Percentiles rank a stretch among this genome's conserved stretches.
Evolutionary conservation across 1,140 invertebrate species (phyloP).

Genomic region (Pogonomyrmex californicus): DNA sequence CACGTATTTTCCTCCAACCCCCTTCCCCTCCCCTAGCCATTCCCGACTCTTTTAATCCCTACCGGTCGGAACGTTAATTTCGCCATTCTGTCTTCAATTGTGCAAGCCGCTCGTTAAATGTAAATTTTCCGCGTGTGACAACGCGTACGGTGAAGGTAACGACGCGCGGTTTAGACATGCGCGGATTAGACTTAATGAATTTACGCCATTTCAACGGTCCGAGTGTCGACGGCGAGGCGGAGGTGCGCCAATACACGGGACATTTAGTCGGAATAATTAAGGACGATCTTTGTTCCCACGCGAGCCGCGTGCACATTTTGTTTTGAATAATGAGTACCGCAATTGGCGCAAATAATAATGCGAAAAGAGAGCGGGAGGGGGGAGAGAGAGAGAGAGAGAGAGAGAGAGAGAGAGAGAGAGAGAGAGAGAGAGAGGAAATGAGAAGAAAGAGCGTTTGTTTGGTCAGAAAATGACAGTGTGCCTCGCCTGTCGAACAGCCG

Average conservation of each 20-base stretch:
- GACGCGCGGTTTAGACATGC: conserved; percentile 27
- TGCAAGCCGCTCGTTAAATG: conserved; percentile 54
- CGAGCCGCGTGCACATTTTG: conserved; percentile 38
- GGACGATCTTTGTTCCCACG: conserved; percentile 54
- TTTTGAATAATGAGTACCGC: conserved; percentile 44
- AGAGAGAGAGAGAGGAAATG: neutral
- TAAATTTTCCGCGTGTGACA: conserved; percentile 57
- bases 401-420: too few species aligned
- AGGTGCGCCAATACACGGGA: conserved; percentile 41
- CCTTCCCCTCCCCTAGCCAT: too few species aligned
- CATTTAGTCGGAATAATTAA: conserved; percentile 59
- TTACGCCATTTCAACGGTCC: conserved; percentile 58
- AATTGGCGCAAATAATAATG: conserved; percentile 51
- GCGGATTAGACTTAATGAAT: conserved; percentile 60
- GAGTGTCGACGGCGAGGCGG: conserved; percentile 38
- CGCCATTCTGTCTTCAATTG: conserved; percentile 53
- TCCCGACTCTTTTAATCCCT: conserved; percentile 41
- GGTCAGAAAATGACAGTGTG: neutral
- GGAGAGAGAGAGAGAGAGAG: too few species aligned
- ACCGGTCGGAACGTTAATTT: conserved; percentile 44
- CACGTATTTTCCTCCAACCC: neutral
- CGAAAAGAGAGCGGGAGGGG: neutral
- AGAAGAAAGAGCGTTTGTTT: conserved; percentile 20
- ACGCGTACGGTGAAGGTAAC: neutral
- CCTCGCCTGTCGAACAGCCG: conserved; percentile 25